Percentiles rank a stretch among this genome's conserved stretches.
Evolutionary conservation across 2,888 invertebrate genomes (phyloP).

Genomic region (Diarsia mendica): DNA sequence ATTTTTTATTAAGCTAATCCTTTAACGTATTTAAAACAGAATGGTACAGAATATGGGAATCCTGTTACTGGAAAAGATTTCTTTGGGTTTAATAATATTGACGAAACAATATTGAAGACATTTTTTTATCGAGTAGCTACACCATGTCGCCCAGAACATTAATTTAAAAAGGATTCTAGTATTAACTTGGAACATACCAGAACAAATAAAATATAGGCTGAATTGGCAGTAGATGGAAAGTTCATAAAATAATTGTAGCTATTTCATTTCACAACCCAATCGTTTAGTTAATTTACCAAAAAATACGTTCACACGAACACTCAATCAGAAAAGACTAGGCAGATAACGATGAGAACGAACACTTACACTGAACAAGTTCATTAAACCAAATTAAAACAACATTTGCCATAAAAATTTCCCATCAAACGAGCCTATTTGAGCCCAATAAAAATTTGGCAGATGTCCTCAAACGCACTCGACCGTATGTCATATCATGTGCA

Average conservation of each 20-base stretch:
- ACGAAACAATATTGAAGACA: background rate
- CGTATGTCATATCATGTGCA: conserved; percentile 74
- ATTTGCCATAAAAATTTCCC: conserved; percentile 38
- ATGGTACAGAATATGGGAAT: background rate
- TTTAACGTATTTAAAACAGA: conserved; percentile 4
- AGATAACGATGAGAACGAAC: background rate
- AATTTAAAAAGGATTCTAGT: too few species aligned
- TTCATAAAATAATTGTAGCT: background rate
- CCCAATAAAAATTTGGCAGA: conserved; percentile 74
- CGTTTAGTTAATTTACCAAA: background rate
- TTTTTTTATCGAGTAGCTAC: background rate
- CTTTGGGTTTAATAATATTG: background rate
- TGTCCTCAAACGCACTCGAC: conserved; percentile 77
- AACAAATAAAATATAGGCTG: background rate
- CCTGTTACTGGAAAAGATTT: background rate
- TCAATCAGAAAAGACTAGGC: background rate
- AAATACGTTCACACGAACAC: background rate
- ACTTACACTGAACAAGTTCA: conserved; percentile 18
- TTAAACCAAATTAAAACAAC: conserved; percentile 26
- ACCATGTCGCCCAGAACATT: background rate
- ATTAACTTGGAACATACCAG: background rate
- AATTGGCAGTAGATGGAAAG: background rate
- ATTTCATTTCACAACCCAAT: background rate
- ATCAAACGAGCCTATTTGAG: conserved; percentile 34
- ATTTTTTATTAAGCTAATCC: conserved; percentile 4